Percentiles rank a stretch among this genome's conserved stretches.
phyloP scores from a whole-genome alignment of 2,888 invertebrate species.

The Microctonus hyperodae region DNA sequence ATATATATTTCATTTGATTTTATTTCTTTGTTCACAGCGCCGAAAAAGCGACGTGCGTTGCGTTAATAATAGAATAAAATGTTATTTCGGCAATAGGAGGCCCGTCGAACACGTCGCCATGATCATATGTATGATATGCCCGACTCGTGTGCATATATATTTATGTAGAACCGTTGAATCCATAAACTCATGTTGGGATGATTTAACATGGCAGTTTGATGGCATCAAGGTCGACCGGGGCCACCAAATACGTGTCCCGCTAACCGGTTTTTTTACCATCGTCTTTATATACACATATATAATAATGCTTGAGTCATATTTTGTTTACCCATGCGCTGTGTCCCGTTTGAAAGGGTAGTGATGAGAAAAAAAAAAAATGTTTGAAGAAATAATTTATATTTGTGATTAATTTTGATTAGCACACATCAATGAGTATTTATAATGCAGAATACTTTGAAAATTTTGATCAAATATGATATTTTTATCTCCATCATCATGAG shows the following conservation, averaged over 20 bases:
- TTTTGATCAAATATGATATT: not conserved
- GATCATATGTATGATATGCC: not conserved
- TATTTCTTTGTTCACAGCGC: conserved; percentile 9
- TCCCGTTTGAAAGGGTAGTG: not conserved
- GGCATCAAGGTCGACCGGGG: conserved; percentile 16
- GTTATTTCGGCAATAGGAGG: conserved; percentile 11
- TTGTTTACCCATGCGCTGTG: not conserved
- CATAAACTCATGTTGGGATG: conserved; percentile 20
- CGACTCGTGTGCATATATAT: not conserved
- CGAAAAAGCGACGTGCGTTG: conserved; percentile 16
- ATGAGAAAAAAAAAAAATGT: too few relatives aligned
- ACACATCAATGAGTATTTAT: too few relatives aligned
- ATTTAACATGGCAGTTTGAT: conserved; percentile 19
- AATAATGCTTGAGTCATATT: conserved; percentile 11
- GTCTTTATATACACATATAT: too few relatives aligned
- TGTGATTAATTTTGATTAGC: too few relatives aligned
- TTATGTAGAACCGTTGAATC: not conserved
- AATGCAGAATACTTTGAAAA: not conserved
- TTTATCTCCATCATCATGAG: not conserved
- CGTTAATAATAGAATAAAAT: conserved; percentile 22
- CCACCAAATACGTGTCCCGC: not conserved
- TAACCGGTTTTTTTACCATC: conserved; percentile 23
- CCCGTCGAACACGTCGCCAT: conserved; percentile 9
- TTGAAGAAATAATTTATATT: too few relatives aligned
- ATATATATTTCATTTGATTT: not conserved